Conservation (phyloP, 92 coral and sea anemone species). For the Heliopora coerulea region DNA sequence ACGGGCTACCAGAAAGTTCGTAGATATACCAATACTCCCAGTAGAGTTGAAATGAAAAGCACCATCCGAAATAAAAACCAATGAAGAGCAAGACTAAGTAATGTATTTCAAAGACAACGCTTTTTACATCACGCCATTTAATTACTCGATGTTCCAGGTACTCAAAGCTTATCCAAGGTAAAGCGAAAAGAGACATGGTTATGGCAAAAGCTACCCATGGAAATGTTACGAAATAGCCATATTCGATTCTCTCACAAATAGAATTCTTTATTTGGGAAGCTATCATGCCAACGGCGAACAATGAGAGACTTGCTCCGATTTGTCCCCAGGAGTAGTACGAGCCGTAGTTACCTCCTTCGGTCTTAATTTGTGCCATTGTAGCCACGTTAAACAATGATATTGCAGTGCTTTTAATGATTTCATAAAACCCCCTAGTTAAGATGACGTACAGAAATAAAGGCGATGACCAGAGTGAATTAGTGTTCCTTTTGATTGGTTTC, state of each 20-base stretch:
- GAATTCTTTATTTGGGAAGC: neutral
- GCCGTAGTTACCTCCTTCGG: neutral
- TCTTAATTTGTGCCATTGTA: neutral
- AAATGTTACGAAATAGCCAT: neutral
- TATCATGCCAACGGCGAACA: neutral
- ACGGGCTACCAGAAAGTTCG: neutral
- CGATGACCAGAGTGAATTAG: neutral
- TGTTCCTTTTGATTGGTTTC: neutral
- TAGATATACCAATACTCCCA: conserved; percentile 3
- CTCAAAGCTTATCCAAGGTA: neutral
- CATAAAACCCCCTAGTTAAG: neutral
- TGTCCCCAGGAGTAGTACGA: conserved; percentile 4
- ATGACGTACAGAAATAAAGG: neutral
- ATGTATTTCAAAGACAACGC: neutral
- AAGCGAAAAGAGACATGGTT: neutral
- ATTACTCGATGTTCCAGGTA: neutral
- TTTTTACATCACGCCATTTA: neutral
- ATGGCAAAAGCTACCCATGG: neutral
- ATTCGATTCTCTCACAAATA: neutral
- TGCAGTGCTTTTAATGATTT: neutral
- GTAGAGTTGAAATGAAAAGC: neutral
- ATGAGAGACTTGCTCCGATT: neutral
- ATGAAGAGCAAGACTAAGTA: neutral
- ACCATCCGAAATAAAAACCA: neutral
- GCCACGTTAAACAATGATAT: neutral